A percentile compares a stretch with the other conserved stretches of the same genome.
Conservation (phyloP, 2,888 invertebrate species). For the Mimas tiliae region DNA sequence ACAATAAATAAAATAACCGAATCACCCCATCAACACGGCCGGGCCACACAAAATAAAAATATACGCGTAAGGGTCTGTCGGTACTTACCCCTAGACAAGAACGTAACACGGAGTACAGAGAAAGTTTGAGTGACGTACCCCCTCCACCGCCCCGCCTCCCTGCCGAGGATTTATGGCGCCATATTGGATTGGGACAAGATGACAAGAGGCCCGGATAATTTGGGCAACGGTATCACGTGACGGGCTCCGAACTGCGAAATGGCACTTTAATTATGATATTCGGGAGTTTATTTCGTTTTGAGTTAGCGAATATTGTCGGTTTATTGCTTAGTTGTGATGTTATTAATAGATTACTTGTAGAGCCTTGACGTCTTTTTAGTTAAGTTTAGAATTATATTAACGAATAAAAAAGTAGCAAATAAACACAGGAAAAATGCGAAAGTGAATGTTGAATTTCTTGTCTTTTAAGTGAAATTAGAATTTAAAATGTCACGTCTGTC, state of each 20-base stretch:
- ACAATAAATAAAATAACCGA: neutral
- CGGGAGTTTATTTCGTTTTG: slow-evolving; percentile 54
- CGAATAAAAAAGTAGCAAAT: neutral
- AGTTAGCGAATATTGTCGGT: slow-evolving; percentile 12
- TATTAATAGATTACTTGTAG: neutral
- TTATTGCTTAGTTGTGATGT: neutral
- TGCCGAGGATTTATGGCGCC: slow-evolving; percentile 83
- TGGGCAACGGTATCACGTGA: slow-evolving; percentile 84
- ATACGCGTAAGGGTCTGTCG: slow-evolving; percentile 60
- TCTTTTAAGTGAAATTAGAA: neutral
- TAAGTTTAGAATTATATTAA: neutral
- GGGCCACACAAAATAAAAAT: slow-evolving; percentile 44
- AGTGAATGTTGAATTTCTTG: slow-evolving; percentile 6
- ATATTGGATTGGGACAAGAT: slow-evolving; percentile 86
- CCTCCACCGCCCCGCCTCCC: slow-evolving; percentile 67
- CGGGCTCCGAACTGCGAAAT: slow-evolving; percentile 73
- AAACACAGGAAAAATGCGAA: neutral
- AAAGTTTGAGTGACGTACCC: slow-evolving; percentile 85
- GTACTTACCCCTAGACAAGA: slow-evolving; percentile 78
- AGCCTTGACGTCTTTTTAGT: neutral
- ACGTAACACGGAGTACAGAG: slow-evolving; percentile 83
- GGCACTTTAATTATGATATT: slow-evolving; percentile 84
- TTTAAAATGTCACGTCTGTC: slow-evolving; percentile 10
- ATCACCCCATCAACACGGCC: slow-evolving; percentile 25
- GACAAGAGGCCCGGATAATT: slow-evolving; percentile 84